Evolutionary conservation across 2,113 vertebrate genomes (phyloP), one percentile per base, ranked within the genome.

Genomic region (Ursus arctos): DNA sequence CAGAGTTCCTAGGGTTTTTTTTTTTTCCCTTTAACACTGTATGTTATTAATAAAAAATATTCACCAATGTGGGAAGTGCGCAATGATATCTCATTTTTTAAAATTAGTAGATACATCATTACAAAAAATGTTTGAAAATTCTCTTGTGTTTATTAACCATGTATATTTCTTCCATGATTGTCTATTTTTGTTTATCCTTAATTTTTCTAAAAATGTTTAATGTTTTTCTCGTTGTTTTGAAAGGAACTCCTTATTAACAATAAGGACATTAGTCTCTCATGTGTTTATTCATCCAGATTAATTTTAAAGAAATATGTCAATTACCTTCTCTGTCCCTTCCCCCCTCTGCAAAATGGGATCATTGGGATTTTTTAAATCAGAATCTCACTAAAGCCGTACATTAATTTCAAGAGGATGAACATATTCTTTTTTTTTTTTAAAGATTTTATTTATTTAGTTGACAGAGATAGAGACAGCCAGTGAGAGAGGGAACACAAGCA

Each of bases 191-290:
- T 86, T 79, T 87, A 9, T 28, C 55, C 33, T 22, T 82, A 26
- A 51, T 93, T 90, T 91, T 95, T 61, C 86, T 79, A 79, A 91
- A 91, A 91, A 8, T 36, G 24, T 31, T 61, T 80, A 36, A 16
- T 59, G 21, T 94, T 86, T 88, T 88, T 79, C 47, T 65, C 16
- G 10, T 19, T 61, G 13, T 89, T 94, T 96, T 92, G 49, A 94
- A 86, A 83, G 82, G 31, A 76, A 16, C 67, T 16, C 15, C 26
- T 82, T 79, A 81, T 91, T 91, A 82, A 91, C 6, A 79, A 57
- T 55, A 87, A 55, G 59, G n/a, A 71, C 47, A 65, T 82, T 71
- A 43, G 74, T 61, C 59, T 63, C 53, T 81, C 76, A 10, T 53
- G 16, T 77, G 2, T 91, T 51, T 88, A 83, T 81, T 76, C 53